These are phyloP conservation scores for Phyllotreta striolata DNA, from an alignment of 2,888 invertebrate genomes.

Conservation along the genomic window DNA sequence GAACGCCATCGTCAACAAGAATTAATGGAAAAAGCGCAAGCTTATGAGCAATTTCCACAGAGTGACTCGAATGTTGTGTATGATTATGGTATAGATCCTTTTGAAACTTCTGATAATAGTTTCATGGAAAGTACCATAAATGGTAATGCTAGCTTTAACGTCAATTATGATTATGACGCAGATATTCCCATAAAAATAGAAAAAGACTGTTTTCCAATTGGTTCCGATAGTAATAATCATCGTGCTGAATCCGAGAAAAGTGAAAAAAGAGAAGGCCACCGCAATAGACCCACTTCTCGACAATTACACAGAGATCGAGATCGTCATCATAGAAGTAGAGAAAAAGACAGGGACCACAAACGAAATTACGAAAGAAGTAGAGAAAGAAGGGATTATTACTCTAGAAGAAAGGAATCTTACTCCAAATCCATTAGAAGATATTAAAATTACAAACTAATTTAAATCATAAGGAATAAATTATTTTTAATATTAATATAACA, in stretches of 20 bases:
- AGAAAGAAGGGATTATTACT: slow-evolving; percentile 9
- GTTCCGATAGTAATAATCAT: slow-evolving; percentile 6
- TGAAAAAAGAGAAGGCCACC: slow-evolving; percentile 20
- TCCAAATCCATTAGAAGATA: slow-evolving; percentile 32
- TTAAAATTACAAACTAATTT: slow-evolving; percentile 17
- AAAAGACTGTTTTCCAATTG: slow-evolving; percentile 14
- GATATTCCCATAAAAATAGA: slow-evolving; percentile 19
- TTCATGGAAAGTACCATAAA: slow-evolving; percentile 14
- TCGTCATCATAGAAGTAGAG: slow-evolving; percentile 18
- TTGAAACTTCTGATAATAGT: slow-evolving; percentile 16
- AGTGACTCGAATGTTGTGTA: slow-evolving; percentile 21
- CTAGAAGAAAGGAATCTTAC: slow-evolving; percentile 20
- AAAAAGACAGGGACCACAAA: slow-evolving; percentile 24
- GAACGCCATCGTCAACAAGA: slow-evolving; percentile 24
- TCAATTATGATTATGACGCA: slow-evolving; percentile 29
- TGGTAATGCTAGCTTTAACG: slow-evolving; percentile 23
- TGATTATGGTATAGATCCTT: slow-evolving; percentile 25
- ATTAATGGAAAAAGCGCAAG: slow-evolving; percentile 22
- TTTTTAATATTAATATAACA: slow-evolving; percentile 26
- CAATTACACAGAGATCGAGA: slow-evolving; percentile 18
- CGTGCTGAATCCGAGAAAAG: slow-evolving; percentile 2
- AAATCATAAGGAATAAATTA: slow-evolving; percentile 22
- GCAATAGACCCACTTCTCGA: slow-evolving; percentile 9
- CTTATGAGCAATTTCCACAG: slow-evolving; percentile 31
- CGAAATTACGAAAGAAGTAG: slow-evolving; percentile 17